These are phyloP conservation scores for Drosophila algonquin DNA, from an alignment of 2,888 invertebrate genomes.

Conservation along the genomic window DNA sequence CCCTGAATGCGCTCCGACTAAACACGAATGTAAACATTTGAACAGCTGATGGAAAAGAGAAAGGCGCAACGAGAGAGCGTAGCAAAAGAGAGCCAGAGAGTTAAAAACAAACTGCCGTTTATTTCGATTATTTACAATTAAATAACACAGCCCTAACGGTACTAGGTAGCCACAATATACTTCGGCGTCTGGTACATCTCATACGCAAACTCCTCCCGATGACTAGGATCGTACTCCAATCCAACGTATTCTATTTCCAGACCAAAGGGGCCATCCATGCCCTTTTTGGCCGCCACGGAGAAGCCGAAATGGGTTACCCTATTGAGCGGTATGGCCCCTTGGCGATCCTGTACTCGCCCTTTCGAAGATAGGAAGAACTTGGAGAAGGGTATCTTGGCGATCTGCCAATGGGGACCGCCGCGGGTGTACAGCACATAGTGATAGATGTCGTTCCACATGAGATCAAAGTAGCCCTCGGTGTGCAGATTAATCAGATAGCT, in stretches of 20 bases:
- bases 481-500: slow-evolving; percentile 93
- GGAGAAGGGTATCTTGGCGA: slow-evolving; percentile 96
- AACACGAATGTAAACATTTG: slow-evolving; percentile 54
- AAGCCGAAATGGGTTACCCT: slow-evolving; percentile 91
- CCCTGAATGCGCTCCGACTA: slow-evolving; percentile 34
- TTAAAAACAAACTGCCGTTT: slow-evolving; percentile 35
- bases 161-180: slow-evolving; percentile 87
- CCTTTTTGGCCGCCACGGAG: slow-evolving; percentile 89
- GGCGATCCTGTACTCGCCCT: slow-evolving; percentile 94
- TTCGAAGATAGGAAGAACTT: slow-evolving; percentile 93
- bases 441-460: slow-evolving; percentile 95
- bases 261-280: slow-evolving; percentile 92
- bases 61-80: slow-evolving; percentile 6
- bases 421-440: slow-evolving; percentile 94
- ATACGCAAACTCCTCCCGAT: slow-evolving; percentile 95
- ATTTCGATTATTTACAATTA: slow-evolving; percentile 52
- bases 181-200: slow-evolving; percentile 93
- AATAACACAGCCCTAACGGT: slow-evolving; percentile 37
- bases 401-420: slow-evolving; percentile 99
- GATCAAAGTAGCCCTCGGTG: slow-evolving; percentile 90
- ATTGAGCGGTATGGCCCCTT: slow-evolving; percentile 86
- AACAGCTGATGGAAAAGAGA: slow-evolving; percentile 58
- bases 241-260: slow-evolving; percentile 98
- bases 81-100: slow-evolving; percentile 2
- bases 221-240: slow-evolving; percentile 90